These are phyloP conservation scores for Nematolebias whitei DNA, from an alignment of 2,113 vertebrate genomes.

Conservation along the genomic window DNA sequence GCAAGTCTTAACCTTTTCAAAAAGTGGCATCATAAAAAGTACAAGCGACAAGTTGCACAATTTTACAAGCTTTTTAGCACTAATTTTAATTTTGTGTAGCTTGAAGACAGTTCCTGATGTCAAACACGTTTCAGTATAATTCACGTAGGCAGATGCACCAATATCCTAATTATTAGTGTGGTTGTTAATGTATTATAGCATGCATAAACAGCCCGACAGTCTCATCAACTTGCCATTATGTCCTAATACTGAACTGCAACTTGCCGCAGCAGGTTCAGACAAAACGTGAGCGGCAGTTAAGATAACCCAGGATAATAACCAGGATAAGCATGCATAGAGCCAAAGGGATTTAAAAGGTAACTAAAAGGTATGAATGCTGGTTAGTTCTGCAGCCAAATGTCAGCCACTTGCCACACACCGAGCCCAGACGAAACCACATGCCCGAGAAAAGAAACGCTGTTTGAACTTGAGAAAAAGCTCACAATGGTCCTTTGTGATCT, in stretches of 20 bases:
- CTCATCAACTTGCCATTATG: slow-evolving; percentile 6
- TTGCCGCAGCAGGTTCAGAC: slow-evolving; percentile 59
- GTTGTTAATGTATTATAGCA: neutral
- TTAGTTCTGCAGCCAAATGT: slow-evolving; percentile 32
- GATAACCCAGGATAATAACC: slow-evolving; percentile 56
- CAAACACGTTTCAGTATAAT: no score
- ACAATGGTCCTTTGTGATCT: slow-evolving; percentile 26
- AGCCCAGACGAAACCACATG: slow-evolving; percentile 27
- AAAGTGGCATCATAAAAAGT: no score
- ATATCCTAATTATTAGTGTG: neutral
- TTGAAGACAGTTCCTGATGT: neutral
- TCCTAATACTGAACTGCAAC: slow-evolving; percentile 45
- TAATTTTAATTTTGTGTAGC: neutral
- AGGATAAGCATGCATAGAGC: slow-evolving; percentile 36
- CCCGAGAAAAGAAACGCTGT: slow-evolving; percentile 9
- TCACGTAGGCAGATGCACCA: neutral
- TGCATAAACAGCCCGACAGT: neutral
- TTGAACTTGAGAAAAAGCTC: slow-evolving; percentile 36
- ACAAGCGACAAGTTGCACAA: neutral
- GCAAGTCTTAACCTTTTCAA: neutral
- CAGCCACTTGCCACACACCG: slow-evolving; percentile 10
- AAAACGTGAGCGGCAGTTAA: slow-evolving; percentile 34
- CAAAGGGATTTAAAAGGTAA: slow-evolving; percentile 39
- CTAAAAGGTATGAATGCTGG: slow-evolving; percentile 32
- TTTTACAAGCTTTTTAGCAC: neutral